Evolutionary conservation across 1,140 invertebrate species (phyloP), one percentile per base, ranked within the genome.

Genomic region (Papilio helenus): DNA sequence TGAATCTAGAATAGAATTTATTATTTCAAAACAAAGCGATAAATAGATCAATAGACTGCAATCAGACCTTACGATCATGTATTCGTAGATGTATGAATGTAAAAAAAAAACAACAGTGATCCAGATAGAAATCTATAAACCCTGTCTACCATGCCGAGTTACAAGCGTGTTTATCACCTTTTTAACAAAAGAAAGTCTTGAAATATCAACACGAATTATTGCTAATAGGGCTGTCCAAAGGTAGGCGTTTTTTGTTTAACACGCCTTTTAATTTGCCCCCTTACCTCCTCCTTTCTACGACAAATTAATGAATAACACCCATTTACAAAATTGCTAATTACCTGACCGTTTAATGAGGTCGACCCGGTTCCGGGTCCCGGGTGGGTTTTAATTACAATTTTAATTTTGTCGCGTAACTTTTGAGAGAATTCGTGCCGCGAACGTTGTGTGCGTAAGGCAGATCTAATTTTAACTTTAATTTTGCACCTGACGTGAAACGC

Each of bases 261-360:
- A 65, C 79, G 82, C 42, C 71, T 77, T 82, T 82, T 82, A 87
- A 89, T 88, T 88, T 84, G 73, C 80, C 80, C 79, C 55, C 26
- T n/a, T 9, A 16, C 14, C 73, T 26, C 51, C 51, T n/a, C 42
- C 44, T 16, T 26, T 42, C 34, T 49, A n/a, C n/a, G 72, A 65
- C 82, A 85, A 90, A 90, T 88, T 88, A 89, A 90, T 90, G 88
- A 90, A 90, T 82, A 86, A 85, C 81, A 72, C 83, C 86, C 86
- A 87, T 89, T 90, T 85, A 89, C 86, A 84, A 90, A 90, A 90
- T 88, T 87, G 88, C 88, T 90, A 90, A 90, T 90, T 88, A 89
- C 84, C 84, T 86, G 87, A 86, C 84, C 83, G 80, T 87, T 89
- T 86, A 90, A 90, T 89, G 87, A 89, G 89, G 87, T 86, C 86